Base-by-base conservation (phyloP, 2,113 vertebrate genomes). In the Ciconia stormi region DNA sequence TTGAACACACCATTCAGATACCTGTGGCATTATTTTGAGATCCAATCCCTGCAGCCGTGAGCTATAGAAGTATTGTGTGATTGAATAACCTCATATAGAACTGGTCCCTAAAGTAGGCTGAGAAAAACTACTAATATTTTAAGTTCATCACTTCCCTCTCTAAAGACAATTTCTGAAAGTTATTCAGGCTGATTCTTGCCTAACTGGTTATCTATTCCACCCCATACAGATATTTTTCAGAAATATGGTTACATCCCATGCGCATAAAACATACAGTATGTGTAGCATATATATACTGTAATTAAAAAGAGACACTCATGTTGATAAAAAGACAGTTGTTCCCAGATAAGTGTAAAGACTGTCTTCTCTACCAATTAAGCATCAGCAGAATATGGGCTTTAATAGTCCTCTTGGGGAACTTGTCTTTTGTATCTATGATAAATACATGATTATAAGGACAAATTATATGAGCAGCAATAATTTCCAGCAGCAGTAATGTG, bases 361-460 rank as follows among this genome's bases (percentile, higher is more conserved):
- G 87, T 95, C 89, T 96, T 90, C 87, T 97, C 93, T 93, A 94
- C 96, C 95, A 98, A 98, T 98, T 98, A 98, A 95, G 88, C 95
- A 97, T 97, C 97, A 96, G 94, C 81, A 96, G 89, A 97, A 97
- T 97, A 97, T 95, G 53, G 76, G 78, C 95, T 98, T 98, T 98
- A 97, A 98, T 98, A 97, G 97, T 95, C 29, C 98, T 98, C 98
- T 44, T 95, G 98, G 98, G 98, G 96, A 94, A 79, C 95, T 95
- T 86, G 90, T 98, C 96, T 97, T 97, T 97, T 97, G 85, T 94
- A 94, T 97, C 92, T 97, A 97, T 98, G 98, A 99, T 99, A 98
- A 99, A 99, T 98, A 98, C 98, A 97, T 98, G 98, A 99, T 99
- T 99, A 99, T 98, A 98, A 98, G 98, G 98, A 99, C 97, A 99